A percentile compares a stretch with the other conserved stretches of the same genome.
phyloP scores from a whole-genome alignment of 2,888 invertebrate genomes.

The Bombyx huttoni region DNA sequence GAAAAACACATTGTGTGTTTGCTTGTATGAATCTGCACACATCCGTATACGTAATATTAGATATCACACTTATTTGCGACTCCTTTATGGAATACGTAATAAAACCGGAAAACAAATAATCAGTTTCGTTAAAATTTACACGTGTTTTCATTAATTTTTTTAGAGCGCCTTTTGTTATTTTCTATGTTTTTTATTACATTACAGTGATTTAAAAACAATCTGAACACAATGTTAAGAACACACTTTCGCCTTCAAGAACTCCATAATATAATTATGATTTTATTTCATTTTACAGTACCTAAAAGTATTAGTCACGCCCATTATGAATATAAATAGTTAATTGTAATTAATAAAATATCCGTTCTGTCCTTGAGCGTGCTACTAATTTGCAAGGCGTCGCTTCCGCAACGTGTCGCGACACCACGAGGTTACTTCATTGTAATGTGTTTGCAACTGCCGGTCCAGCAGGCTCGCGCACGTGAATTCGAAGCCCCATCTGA shows the following conservation, averaged over 20 bases:
- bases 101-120: background rate
- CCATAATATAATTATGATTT: background rate
- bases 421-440: slow-evolving; percentile 28
- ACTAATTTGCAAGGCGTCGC: slow-evolving; percentile 58
- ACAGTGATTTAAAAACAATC: too few species aligned
- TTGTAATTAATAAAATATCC: slow-evolving; percentile 20
- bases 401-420: slow-evolving; percentile 45
- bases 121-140: too few species aligned
- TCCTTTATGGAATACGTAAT: background rate
- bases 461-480: slow-evolving; percentile 2
- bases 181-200: too few species aligned
- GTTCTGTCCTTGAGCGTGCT: slow-evolving; percentile 36
- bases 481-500: slow-evolving; percentile 4
- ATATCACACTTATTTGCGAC: background rate
- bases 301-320: background rate
- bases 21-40: background rate
- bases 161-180: too few species aligned
- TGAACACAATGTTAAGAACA: too few species aligned
- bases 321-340: slow-evolving; percentile 7
- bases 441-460: slow-evolving; percentile 22
- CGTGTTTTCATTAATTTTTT: too few species aligned
- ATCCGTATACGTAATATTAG: background rate
- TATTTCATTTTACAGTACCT: background rate
- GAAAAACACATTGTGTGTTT: background rate
- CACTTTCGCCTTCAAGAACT: too few species aligned